Conservation (phyloP, 2,888 invertebrate genomes). For the Eristalis tenax region DNA sequence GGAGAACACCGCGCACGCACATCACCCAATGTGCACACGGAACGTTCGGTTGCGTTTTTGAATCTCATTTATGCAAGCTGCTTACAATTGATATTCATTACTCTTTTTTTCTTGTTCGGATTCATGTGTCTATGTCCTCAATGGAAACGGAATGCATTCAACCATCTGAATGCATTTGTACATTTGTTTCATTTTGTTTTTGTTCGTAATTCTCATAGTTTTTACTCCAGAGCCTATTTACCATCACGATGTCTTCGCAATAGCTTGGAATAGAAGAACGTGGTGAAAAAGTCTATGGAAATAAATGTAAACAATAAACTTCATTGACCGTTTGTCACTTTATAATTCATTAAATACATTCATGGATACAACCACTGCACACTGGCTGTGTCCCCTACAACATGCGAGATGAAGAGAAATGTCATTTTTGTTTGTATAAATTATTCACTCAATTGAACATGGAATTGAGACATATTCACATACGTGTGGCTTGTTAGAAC, state of each 20-base stretch:
- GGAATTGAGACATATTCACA: slow-evolving; percentile 67
- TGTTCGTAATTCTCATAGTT: background rate
- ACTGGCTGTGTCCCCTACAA: background rate
- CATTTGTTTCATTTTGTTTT: slow-evolving; percentile 6
- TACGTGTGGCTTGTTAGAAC: slow-evolving; percentile 64
- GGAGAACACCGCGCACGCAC: slow-evolving; percentile 32
- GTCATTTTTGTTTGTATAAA: slow-evolving; percentile 41
- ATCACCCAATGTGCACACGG: slow-evolving; percentile 13
- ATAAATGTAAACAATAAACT: slow-evolving; percentile 28
- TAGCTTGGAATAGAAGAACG: slow-evolving; percentile 7
- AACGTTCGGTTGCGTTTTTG: background rate
- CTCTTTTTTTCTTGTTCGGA: slow-evolving; percentile 11
- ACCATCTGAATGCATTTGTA: slow-evolving; percentile 40
- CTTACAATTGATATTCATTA: slow-evolving; percentile 52
- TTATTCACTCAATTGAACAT: slow-evolving; percentile 69
- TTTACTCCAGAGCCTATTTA: slow-evolving; percentile 35
- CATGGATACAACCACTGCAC: slow-evolving; percentile 42
- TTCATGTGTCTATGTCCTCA: slow-evolving; percentile 47
- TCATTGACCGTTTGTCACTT: slow-evolving; percentile 68
- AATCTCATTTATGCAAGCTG: slow-evolving; percentile 52
- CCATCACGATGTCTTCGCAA: slow-evolving; percentile 46
- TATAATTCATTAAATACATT: slow-evolving; percentile 62
- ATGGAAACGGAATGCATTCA: slow-evolving; percentile 61
- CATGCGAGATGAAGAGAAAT: background rate
- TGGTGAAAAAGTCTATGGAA: background rate